Evolutionary conservation across 2,888 invertebrate genomes (phyloP).

Genomic region (Sclerodermus sp.): DNA sequence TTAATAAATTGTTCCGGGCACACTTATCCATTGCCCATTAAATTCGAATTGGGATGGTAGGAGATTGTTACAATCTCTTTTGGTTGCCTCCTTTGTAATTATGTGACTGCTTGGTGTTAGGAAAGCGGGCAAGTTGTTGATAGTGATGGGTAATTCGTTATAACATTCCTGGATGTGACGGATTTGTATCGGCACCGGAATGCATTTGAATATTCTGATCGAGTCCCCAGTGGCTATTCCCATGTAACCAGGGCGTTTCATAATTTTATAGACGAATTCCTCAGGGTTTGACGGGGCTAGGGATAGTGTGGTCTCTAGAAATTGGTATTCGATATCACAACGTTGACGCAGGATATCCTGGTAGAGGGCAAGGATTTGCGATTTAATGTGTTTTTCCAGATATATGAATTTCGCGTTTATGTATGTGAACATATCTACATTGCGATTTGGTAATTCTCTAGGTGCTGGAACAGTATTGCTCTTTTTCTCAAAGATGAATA

Average conservation of each 20-base stretch:
- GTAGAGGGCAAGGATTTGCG: constrained; percentile 10
- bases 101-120: too few species aligned
- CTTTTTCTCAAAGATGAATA: too few species aligned
- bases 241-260: constrained; percentile 23
- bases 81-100: too few species aligned
- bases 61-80: too few species aligned
- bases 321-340: constrained; percentile 25
- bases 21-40: too few species aligned
- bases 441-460: too few species aligned
- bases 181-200: constrained; percentile 13
- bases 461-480: too few species aligned
- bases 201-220: constrained; percentile 24
- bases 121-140: too few species aligned
- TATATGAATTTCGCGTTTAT: not conserved
- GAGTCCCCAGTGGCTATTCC: constrained; percentile 26
- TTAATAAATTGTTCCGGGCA: too few species aligned
- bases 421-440: too few species aligned
- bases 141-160: constrained; percentile 21
- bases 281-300: constrained; percentile 24
- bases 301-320: constrained; percentile 21
- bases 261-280: constrained; percentile 24
- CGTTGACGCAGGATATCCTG: not conserved
- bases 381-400: constrained; percentile 1
- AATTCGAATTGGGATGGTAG: too few species aligned
- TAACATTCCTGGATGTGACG: constrained; percentile 16